Evolutionary conservation across 2,888 invertebrate genomes (phyloP).

Genomic region (Parnassius smintheus): DNA sequence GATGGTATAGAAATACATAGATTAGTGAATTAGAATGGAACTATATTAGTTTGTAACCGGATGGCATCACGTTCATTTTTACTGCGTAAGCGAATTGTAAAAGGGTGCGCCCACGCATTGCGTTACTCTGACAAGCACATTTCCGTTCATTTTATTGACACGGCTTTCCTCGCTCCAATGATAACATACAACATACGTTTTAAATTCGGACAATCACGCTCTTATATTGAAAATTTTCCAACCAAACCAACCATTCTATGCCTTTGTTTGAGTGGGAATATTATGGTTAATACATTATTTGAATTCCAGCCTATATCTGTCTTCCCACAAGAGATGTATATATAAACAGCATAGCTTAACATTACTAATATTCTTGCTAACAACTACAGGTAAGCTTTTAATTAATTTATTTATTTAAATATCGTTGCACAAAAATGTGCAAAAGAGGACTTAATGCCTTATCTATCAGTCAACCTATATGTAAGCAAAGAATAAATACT

Average conservation of each 20-base stretch:
- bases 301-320: too few species aligned
- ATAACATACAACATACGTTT: slow-evolving; percentile 42
- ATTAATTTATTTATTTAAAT: too few species aligned
- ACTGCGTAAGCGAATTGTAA: slow-evolving; percentile 45
- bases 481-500: too few species aligned
- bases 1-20: background rate
- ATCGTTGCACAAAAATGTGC: too few species aligned
- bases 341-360: too few species aligned
- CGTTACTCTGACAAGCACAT: slow-evolving; percentile 67
- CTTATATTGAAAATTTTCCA: slow-evolving; percentile 58
- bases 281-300: too few species aligned
- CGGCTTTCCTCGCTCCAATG: slow-evolving; percentile 62
- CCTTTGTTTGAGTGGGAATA: too few species aligned
- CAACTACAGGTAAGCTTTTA: too few species aligned
- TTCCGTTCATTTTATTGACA: slow-evolving; percentile 70
- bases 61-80: slow-evolving; percentile 38
- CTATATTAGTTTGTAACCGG: slow-evolving; percentile 17
- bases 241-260: background rate
- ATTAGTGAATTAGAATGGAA: background rate
- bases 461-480: too few species aligned
- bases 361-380: too few species aligned
- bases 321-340: too few species aligned
- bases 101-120: slow-evolving; percentile 70
- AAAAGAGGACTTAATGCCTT: too few species aligned
- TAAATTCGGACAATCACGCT: slow-evolving; percentile 48